These are phyloP conservation scores for Epinephelus coioides DNA, from an alignment of 2,797 vertebrate species.

Conservation along the genomic window DNA sequence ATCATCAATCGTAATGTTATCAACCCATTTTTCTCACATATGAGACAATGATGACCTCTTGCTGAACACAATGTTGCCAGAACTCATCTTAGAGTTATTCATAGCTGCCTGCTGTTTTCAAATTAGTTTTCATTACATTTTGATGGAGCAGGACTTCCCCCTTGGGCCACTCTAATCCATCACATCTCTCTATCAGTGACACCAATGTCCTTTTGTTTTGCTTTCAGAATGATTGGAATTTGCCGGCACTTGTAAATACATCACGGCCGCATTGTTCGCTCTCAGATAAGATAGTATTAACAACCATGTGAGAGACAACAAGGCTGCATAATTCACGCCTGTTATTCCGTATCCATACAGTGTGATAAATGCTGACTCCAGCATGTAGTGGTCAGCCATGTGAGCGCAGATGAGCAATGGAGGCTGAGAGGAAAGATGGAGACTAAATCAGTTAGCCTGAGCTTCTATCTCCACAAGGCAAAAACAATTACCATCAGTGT, in stretches of 20 bases:
- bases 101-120: slow-evolving; percentile 74
- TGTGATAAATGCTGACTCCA: slow-evolving; percentile 14
- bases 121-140: slow-evolving; percentile 82
- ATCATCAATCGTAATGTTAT: slow-evolving; percentile 76
- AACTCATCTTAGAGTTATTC: slow-evolving; percentile 68
- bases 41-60: slow-evolving; percentile 71
- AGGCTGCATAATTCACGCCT: neutral
- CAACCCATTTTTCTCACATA: slow-evolving; percentile 70
- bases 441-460: slow-evolving; percentile 54
- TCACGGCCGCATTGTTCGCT: neutral
- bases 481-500: slow-evolving; percentile 73
- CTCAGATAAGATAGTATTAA: neutral
- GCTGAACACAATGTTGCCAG: slow-evolving; percentile 57
- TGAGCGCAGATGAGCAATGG: slow-evolving; percentile 30
- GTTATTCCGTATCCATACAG: neutral
- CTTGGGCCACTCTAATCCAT: slow-evolving; percentile 77
- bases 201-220: slow-evolving; percentile 67
- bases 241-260: slow-evolving; percentile 27
- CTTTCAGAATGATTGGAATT: slow-evolving; percentile 31
- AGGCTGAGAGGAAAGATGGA: slow-evolving; percentile 42
- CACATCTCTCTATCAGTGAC: slow-evolving; percentile 67
- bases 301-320: slow-evolving; percentile 11
- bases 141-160: slow-evolving; percentile 79
- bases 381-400: slow-evolving; percentile 10
- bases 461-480: slow-evolving; percentile 57